Conservation (phyloP, 1,140 invertebrate species). For the Heliconius himera region DNA sequence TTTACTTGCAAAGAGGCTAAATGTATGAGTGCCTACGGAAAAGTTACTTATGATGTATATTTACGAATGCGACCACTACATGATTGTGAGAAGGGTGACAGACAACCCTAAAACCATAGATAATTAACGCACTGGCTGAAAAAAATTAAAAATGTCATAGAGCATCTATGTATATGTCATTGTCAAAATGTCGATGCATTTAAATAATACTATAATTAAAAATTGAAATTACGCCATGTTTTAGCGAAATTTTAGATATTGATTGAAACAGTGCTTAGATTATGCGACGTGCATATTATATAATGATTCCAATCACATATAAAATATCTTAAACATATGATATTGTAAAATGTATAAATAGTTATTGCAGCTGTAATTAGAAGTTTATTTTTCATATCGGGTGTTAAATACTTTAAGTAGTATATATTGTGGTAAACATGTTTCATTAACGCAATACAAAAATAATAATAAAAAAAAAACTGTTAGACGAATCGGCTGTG, state of each 20-base stretch:
- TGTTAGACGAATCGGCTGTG: constrained; percentile 78
- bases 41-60: constrained; percentile 77
- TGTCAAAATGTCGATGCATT: neutral
- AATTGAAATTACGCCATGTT: constrained; percentile 49
- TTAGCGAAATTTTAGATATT: constrained; percentile 43
- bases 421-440: constrained; percentile 71
- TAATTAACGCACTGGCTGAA: constrained; percentile 34
- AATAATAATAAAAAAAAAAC: constrained; percentile 38
- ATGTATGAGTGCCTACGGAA: constrained; percentile 74
- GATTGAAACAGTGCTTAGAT: constrained; percentile 64
- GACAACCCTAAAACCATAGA: constrained; percentile 44
- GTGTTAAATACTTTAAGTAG: constrained; percentile 79
- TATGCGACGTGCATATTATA: constrained; percentile 59
- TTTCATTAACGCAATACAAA: constrained; percentile 74
- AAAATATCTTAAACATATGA: constrained; percentile 31
- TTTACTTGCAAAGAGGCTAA: constrained; percentile 60
- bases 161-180: neutral
- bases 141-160: constrained; percentile 44
- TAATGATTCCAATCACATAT: constrained; percentile 58
- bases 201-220: constrained; percentile 5
- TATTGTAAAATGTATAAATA: constrained; percentile 80
- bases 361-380: constrained; percentile 81
- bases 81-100: constrained; percentile 75
- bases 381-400: constrained; percentile 81
- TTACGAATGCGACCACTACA: constrained; percentile 71